phyloP scores from a whole-genome alignment of 2,113 vertebrate species.

The Ctenodactylus gundi region DNA sequence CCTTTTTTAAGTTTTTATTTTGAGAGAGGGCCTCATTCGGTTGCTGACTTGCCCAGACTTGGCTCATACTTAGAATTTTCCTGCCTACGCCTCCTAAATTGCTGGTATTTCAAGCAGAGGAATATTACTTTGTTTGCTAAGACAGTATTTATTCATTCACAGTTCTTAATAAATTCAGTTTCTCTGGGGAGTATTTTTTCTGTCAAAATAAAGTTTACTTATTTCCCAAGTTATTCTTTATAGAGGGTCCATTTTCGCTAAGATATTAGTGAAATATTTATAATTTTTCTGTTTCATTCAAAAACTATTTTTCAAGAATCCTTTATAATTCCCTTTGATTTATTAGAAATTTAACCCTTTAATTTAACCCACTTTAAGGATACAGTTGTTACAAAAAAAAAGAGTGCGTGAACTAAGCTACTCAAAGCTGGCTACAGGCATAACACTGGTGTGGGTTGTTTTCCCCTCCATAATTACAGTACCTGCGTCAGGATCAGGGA shows the following conservation, averaged over 20 bases:
- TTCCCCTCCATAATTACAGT: not conserved
- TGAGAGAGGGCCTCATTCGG: not conserved
- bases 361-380: not conserved
- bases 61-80: not conserved
- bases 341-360: not conserved
- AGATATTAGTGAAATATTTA: not conserved
- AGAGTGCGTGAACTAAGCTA: not conserved
- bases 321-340: not conserved
- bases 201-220: not conserved
- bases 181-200: not conserved
- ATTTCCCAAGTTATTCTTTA: not conserved
- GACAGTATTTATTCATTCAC: not conserved
- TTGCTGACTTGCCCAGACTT: not conserved
- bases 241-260: not conserved
- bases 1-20: not conserved
- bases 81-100: not conserved
- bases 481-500: not conserved
- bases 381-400: not conserved
- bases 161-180: not conserved
- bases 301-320: not conserved
- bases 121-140: not conserved
- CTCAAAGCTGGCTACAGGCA: not conserved
- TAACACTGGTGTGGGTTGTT: not conserved
- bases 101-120: not conserved
- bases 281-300: not conserved